A percentile compares a stretch with the other conserved stretches of the same genome.
Evolutionary conservation across 2,113 vertebrate species (phyloP).

Genomic region (Mobula hypostoma): DNA sequence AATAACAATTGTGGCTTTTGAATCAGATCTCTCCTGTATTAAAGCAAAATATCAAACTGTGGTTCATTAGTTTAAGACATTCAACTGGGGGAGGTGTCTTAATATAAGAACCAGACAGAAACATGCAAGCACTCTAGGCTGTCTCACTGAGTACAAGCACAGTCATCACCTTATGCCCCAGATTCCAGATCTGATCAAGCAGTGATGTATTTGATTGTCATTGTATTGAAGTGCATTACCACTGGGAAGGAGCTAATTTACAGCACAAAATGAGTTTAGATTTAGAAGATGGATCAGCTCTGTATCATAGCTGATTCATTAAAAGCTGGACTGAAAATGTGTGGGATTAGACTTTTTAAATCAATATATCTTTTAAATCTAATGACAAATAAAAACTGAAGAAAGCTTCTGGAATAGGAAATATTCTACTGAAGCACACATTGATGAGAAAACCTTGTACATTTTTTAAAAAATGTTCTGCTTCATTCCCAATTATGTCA

Average conservation of each 20-base stretch:
- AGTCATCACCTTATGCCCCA: constrained; percentile 27
- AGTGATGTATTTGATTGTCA: constrained; percentile 37
- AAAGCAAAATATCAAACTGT: not conserved
- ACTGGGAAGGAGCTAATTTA: constrained; percentile 36
- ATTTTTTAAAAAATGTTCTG: not conserved
- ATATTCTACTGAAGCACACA: not conserved
- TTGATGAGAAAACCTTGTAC: not conserved
- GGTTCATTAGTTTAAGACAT: constrained; percentile 1
- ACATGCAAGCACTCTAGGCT: not conserved
- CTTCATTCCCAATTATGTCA: not conserved
- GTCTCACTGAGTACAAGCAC: constrained; percentile 6
- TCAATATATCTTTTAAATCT: constrained; percentile 12
- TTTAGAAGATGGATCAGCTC: constrained; percentile 11
- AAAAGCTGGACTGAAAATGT: not conserved
- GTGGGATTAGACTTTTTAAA: not conserved
- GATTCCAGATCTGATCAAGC: constrained; percentile 35
- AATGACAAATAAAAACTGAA: constrained; percentile 32
- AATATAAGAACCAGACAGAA: constrained; percentile 28
- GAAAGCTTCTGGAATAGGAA: not conserved
- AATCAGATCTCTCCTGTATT: not conserved
- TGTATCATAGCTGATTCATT: constrained; percentile 26
- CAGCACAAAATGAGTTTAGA: constrained; percentile 34
- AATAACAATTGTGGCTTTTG: not conserved
- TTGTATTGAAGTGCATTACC: constrained; percentile 35
- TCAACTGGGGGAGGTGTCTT: constrained; percentile 16